Evolutionary conservation across 2,888 invertebrate genomes (phyloP), one percentile per base, ranked within the genome.

Genomic region (Diarsia rubi): DNA sequence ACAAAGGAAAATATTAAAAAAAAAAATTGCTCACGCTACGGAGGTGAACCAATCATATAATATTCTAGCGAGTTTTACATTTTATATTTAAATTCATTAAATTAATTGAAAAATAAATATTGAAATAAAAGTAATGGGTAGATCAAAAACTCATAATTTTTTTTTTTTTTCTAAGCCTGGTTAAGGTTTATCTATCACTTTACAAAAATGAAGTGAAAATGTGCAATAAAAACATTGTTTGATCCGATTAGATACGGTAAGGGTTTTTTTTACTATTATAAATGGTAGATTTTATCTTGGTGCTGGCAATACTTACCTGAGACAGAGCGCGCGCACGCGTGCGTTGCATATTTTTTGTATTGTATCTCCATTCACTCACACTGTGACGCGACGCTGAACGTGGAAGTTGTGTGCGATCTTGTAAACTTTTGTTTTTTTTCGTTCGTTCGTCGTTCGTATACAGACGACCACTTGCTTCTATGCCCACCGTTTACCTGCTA

Each of bases 281-380:
- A 31, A 21, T 21, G 67, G 63, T 4, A 81, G 27, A 21, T 77
- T 69, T 49, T 42, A 75, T 77, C 79, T 74, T 69, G 37, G 47
- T 54, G 78, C 88, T 91, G 88, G 90, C 90, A 91, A 91, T 88
- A 85, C 66, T 60, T 59, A 80, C 76, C 77, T 80, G 90, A 81
- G 77, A 80, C 85, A 86, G 81, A 76, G 84, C 86, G 90, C 88
- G 88, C 87, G 91, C 87, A 83, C 82, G 88, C 90, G 88, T 88
- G 88, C 89, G 88, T 85, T 84, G 88, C 81, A 86, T 88, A 83
- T 88, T 84, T 86, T 86, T 85, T 88, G 82, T 85, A 86, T 85
- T 88, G 82, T 85, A 86, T 85, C 76, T 81, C 85, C 93, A 95
- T 95, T 95, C 95, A 96, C 96, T 91, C 96, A 95, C 96, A 96